Base-by-base conservation (phyloP, 2,888 invertebrate species). In the Theretra japonica region DNA sequence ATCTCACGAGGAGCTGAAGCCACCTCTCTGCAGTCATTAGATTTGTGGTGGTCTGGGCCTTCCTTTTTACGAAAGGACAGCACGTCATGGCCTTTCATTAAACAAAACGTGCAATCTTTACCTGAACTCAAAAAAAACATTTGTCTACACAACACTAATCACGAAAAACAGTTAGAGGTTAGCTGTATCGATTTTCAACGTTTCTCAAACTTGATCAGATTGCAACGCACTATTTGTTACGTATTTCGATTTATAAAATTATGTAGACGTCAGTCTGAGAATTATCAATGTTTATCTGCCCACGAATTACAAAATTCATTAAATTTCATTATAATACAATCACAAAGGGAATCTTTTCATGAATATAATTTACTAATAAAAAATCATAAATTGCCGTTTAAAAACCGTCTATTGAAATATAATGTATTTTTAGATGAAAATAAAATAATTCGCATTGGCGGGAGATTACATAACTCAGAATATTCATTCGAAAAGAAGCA, bases 331-430 rank as follows among this genome's bases (percentile, higher is more conserved):
- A 57, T 57, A 21, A 57, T 57, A 21, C 56, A 57, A 21, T 57
- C 56, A 1, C 56, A 57, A 57, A 57, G n/a, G 56, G 56, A 57
- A 21, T 57, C n/a, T 28, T 28, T 28, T 28, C 28, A 28, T 28
- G 56, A 57, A 57, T 57, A 57, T 57, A n/a, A 57, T 21, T 57
- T 57, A 57, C 21, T 57, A 57, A 7, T 57, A 21, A 57, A 57
- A 7, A 57, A 57, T 21, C 56, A 21, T 5, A 57, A 57, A 57
- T 57, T 57, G 21, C 56, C 56, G 4, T n/a, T 21, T 57, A 57
- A 57, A 21, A 57, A 57, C 23, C n/a, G 57, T 8, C 57, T 57
- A n/a, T 7, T 57, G 8, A 57, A 57, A 21, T 57, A 21, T 21
- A 21, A 57, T 57, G 21, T 57, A 21, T 57, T 57, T 21, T 23